phyloP scores from a whole-genome alignment of 2,888 invertebrate genomes.

The Eumacrocentrus americanus region DNA sequence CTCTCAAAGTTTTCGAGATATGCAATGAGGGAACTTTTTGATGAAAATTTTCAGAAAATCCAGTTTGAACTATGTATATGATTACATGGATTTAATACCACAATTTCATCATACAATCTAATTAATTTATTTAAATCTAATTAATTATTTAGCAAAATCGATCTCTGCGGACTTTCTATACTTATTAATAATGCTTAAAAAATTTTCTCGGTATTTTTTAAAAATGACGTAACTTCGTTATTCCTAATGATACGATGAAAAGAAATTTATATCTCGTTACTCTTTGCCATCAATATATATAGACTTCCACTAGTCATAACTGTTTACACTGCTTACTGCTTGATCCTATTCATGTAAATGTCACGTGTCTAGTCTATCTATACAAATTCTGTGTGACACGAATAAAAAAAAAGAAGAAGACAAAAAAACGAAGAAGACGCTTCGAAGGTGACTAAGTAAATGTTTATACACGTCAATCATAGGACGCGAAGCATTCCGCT shows the following conservation, averaged over 20 bases:
- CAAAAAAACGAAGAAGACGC: background rate
- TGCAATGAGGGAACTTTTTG: no score
- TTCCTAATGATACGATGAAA: background rate
- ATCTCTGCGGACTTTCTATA: background rate
- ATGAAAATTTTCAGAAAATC: no score
- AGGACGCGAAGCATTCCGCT: slow-evolving; percentile 43
- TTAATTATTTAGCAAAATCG: background rate
- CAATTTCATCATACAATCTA: background rate
- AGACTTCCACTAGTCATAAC: slow-evolving; percentile 9
- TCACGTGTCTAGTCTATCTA: background rate
- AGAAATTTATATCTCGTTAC: slow-evolving; percentile 15
- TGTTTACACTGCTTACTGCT: background rate
- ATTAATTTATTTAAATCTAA: background rate
- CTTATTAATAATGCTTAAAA: background rate
- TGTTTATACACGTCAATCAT: slow-evolving; percentile 53
- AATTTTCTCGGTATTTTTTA: background rate
- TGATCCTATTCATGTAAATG: background rate
- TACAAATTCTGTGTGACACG: slow-evolving; percentile 7
- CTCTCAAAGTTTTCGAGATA: no score
- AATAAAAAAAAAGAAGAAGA: slow-evolving; percentile 7
- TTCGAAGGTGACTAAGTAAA: slow-evolving; percentile 49
- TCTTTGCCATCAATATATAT: background rate
- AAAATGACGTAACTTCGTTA: background rate
- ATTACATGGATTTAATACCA: background rate
- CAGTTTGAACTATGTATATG: no score